These are phyloP conservation scores for Rhodinocichla rosea DNA, from an alignment of 2,113 vertebrate genomes.

Conservation along the genomic window DNA sequence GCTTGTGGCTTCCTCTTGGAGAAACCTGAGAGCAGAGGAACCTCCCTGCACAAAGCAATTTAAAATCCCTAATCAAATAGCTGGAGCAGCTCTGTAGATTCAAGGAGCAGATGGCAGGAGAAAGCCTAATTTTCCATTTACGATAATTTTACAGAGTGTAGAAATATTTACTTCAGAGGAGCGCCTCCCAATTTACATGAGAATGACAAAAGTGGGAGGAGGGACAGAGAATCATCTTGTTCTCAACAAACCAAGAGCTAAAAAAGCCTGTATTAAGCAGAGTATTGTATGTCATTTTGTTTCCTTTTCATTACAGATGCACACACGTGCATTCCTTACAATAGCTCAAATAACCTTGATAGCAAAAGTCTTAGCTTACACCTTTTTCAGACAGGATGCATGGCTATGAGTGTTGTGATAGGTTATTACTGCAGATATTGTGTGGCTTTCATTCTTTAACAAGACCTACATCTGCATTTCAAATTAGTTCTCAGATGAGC, in stretches of 20 bases:
- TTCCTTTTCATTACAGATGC: background rate
- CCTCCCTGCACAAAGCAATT: background rate
- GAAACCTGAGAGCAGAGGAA: conserved; percentile 15
- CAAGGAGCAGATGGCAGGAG: conserved; percentile 39
- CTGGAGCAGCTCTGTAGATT: background rate
- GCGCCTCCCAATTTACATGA: conserved; percentile 7
- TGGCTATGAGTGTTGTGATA: background rate
- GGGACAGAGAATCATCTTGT: background rate
- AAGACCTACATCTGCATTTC: background rate
- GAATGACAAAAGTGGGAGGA: conserved; percentile 20
- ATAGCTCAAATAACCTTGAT: background rate
- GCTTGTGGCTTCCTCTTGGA: background rate
- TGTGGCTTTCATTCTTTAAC: background rate
- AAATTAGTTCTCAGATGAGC: background rate
- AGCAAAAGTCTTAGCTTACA: background rate
- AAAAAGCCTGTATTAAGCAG: background rate
- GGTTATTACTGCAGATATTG: background rate
- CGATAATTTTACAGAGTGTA: conserved; percentile 8
- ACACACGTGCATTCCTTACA: background rate
- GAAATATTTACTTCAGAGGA: conserved; percentile 56
- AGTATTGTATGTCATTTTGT: background rate
- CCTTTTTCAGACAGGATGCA: background rate
- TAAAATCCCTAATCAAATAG: conserved; percentile 42
- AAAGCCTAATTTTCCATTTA: conserved; percentile 57
- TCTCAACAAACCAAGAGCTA: background rate